These are phyloP conservation scores for Nymphalis c-album DNA, from an alignment of 2,888 invertebrate species.

Conservation along the genomic window DNA sequence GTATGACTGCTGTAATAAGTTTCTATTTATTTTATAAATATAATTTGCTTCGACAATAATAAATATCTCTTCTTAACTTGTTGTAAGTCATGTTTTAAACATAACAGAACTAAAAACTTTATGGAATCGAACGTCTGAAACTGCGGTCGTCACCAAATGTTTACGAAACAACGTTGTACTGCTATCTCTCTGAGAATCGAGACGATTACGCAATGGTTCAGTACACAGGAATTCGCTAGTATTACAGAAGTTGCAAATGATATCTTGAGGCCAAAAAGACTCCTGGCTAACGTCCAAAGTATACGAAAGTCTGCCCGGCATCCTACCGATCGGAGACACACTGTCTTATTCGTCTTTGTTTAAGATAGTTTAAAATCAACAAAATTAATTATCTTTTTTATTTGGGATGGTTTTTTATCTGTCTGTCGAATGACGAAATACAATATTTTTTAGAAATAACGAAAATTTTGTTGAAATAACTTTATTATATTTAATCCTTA, in stretches of 20 bases:
- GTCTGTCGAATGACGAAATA: no score
- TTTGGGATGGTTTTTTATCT: no score
- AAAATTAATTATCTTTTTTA: no score
- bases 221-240: conserved; percentile 54
- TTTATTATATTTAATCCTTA: no score
- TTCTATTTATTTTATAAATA: not conserved
- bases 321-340: conserved; percentile 53
- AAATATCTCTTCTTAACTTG: not conserved
- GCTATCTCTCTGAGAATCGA: conserved; percentile 19
- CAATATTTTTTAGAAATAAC: no score
- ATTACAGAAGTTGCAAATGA: conserved; percentile 70
- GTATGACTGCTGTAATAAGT: not conserved
- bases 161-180: conserved; percentile 21
- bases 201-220: conserved; percentile 54
- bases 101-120: conserved; percentile 6
- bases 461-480: no score
- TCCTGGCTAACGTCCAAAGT: conserved; percentile 74
- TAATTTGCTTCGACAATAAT: conserved; percentile 3
- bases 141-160: conserved; percentile 16
- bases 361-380: not conserved
- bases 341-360: conserved; percentile 29
- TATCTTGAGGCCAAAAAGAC: conserved; percentile 80
- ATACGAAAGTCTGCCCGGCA: conserved; percentile 57
- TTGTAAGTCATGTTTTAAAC: conserved; percentile 15
- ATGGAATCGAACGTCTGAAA: conserved; percentile 15